phyloP scores from a whole-genome alignment of 2,797 vertebrate genomes.

The Cacajao melanocephalus region DNA sequence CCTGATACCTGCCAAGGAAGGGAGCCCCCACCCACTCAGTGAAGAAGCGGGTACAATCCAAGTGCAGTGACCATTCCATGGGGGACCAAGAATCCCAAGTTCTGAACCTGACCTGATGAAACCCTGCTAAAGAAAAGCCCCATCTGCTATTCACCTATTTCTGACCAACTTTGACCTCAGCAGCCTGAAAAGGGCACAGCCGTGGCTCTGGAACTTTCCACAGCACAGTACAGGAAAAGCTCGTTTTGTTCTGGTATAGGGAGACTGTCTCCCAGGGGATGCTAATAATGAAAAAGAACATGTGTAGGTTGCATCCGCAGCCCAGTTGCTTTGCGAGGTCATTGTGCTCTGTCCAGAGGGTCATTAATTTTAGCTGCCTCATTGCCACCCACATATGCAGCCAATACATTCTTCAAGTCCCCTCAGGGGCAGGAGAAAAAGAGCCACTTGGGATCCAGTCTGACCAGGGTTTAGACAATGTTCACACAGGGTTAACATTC shows the following conservation, averaged over 20 bases:
- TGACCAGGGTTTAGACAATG: neutral
- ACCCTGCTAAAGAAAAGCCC: neutral
- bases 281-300: conserved; percentile 22
- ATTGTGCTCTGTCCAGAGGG: neutral
- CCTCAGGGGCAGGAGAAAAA: neutral
- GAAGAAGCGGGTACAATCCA: neutral
- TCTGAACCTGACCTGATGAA: neutral
- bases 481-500: neutral
- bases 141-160: neutral
- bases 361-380: conserved; percentile 33
- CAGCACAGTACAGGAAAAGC: neutral
- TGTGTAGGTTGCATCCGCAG: neutral
- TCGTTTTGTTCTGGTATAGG: neutral
- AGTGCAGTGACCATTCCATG: neutral
- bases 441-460: neutral
- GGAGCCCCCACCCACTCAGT: neutral
- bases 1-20: neutral
- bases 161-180: neutral
- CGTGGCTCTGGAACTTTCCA: neutral
- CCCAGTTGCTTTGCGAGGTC: conserved; percentile 28
- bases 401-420: conserved; percentile 2
- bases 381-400: neutral
- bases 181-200: neutral
- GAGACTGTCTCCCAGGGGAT: neutral
- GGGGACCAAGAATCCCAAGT: no score